These are phyloP conservation scores for Mormyrops attenuatus DNA, from an alignment of 2,797 vertebrate species.

Conservation along the genomic window DNA sequence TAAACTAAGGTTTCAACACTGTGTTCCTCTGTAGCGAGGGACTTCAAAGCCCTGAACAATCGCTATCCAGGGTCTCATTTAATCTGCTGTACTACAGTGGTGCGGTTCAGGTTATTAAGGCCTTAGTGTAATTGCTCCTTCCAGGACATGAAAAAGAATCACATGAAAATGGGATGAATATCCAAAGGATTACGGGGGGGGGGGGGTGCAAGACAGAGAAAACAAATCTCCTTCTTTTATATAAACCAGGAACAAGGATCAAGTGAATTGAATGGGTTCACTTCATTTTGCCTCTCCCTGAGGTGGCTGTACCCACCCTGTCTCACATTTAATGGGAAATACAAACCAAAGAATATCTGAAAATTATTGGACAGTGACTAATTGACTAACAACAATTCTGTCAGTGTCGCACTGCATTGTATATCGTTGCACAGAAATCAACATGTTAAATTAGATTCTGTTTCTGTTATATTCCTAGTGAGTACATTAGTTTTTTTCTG, in stretches of 20 bases:
- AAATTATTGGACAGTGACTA: neutral
- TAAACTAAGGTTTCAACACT: neutral
- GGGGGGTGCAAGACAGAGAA: neutral
- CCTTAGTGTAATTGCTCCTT: neutral
- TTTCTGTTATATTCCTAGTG: neutral
- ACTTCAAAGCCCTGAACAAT: neutral
- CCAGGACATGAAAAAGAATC: neutral
- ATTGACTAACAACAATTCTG: neutral
- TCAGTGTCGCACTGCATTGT: neutral
- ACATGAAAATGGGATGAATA: neutral
- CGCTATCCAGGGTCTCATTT: neutral
- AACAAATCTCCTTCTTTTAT: neutral
- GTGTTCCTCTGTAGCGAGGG: neutral
- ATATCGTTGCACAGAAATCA: neutral
- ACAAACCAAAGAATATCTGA: neutral
- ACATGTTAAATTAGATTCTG: neutral
- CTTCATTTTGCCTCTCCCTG: neutral
- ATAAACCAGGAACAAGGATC: neutral
- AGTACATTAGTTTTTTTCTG: neutral
- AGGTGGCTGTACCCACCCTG: neutral
- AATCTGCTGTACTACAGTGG: neutral
- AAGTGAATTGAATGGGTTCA: neutral
- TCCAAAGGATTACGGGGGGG: neutral
- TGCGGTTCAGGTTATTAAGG: neutral
- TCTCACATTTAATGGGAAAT: neutral